Evolutionary conservation across 2,797 vertebrate genomes (phyloP).

Genomic region (Lepilemur ruficaudatus): DNA sequence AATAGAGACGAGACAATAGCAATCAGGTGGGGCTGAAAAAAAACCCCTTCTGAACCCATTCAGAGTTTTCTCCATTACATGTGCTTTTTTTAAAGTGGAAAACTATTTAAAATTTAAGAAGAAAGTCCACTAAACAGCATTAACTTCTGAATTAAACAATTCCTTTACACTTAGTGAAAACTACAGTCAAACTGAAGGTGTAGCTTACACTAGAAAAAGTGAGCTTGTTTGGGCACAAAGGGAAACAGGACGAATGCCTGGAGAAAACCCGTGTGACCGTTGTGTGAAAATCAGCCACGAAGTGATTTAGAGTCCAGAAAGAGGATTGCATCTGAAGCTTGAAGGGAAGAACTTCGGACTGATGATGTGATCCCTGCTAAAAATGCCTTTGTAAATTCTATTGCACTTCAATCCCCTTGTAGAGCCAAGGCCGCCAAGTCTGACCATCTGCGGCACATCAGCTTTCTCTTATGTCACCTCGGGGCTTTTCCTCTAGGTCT

Average conservation of each 20-base stretch:
- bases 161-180: background rate
- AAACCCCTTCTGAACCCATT: background rate
- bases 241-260: background rate
- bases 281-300: rapidly evolving
- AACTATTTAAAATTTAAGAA: background rate
- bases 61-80: background rate
- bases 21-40: background rate
- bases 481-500: background rate
- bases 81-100: background rate
- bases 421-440: background rate
- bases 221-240: background rate
- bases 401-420: background rate
- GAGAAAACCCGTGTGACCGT: too few species aligned
- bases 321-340: background rate
- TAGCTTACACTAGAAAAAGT: background rate
- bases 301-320: background rate
- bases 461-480: background rate
- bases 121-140: background rate
- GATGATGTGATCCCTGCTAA: background rate
- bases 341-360: background rate
- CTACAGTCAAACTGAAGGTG: background rate
- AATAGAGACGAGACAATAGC: background rate
- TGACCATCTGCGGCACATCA: rapidly evolving
- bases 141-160: background rate
- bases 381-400: background rate